phyloP scores from a whole-genome alignment of 2,888 invertebrate species.

The Agelastica alni region DNA sequence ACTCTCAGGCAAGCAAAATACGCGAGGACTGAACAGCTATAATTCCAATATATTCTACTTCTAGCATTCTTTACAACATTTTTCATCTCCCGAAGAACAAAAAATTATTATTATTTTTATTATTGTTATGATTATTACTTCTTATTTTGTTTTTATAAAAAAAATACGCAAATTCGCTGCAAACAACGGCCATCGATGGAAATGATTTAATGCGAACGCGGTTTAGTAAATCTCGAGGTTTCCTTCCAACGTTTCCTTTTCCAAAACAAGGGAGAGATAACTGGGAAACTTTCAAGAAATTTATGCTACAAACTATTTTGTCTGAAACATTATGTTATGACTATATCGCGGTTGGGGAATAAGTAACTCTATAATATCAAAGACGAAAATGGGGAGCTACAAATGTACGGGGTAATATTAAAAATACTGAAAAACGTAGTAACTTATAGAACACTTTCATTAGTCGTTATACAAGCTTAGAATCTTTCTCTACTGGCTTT shows the following conservation, averaged over 20 bases:
- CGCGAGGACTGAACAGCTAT: too few relatives aligned
- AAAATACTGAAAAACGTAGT: neutral
- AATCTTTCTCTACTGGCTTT: conserved; percentile 56
- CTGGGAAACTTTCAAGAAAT: conserved; percentile 50
- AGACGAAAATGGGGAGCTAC: neutral
- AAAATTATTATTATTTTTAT: too few relatives aligned
- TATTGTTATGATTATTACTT: too few relatives aligned
- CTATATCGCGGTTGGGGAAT: conserved; percentile 8
- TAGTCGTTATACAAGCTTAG: too few relatives aligned
- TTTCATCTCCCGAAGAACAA: too few relatives aligned
- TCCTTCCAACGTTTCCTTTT: conserved; percentile 16
- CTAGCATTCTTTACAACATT: too few relatives aligned
- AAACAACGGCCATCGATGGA: too few relatives aligned
- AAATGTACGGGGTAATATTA: neutral
- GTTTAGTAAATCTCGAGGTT: conserved; percentile 21
- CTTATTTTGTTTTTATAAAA: too few relatives aligned
- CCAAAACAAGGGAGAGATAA: conserved; percentile 51
- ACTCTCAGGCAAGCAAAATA: too few relatives aligned
- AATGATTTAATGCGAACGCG: conserved; percentile 12
- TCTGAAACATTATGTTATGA: conserved; percentile 54
- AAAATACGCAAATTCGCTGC: too few relatives aligned
- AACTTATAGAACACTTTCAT: neutral
- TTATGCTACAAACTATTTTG: conserved; percentile 54
- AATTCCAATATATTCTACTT: too few relatives aligned
- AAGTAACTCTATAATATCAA: neutral